A percentile compares a stretch with the other conserved stretches of the same genome.
Conservation (phyloP, 1,140 invertebrate species). For the Onthophagus taurus region DNA sequence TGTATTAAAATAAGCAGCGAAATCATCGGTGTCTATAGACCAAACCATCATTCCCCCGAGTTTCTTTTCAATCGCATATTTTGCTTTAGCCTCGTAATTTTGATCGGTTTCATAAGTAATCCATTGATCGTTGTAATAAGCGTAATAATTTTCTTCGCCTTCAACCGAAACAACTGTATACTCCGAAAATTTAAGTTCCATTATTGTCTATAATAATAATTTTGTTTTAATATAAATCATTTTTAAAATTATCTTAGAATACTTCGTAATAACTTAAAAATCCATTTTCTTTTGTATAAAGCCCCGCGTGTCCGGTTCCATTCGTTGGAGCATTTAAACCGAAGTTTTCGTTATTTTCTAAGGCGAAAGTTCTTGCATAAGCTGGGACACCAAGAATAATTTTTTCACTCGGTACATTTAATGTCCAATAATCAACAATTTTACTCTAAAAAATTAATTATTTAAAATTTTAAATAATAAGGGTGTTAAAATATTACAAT, state of each 20-base stretch:
- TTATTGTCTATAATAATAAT: background rate
- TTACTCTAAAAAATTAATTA: background rate
- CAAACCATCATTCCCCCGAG: conserved; percentile 6
- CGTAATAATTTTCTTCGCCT: conserved; percentile 1
- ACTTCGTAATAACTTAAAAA: conserved; percentile 56
- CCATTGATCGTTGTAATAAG: conserved; percentile 3
- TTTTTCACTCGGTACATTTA: conserved; percentile 39
- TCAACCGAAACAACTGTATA: background rate
- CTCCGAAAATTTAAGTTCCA: background rate
- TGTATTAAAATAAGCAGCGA: background rate
- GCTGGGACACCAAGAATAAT: conserved; percentile 51
- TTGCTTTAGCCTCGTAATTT: background rate
- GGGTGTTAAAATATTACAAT: background rate
- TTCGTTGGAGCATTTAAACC: conserved; percentile 33
- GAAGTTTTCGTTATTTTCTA: conserved; percentile 39
- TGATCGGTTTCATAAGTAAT: conserved; percentile 2
- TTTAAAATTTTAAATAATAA: background rate
- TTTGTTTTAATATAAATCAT: background rate
- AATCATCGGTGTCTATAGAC: conserved; percentile 13
- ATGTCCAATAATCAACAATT: conserved; percentile 3
- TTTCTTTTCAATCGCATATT: conserved; percentile 8
- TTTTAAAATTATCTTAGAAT: too few relatives aligned
- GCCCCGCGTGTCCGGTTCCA: conserved; percentile 45
- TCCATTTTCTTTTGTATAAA: conserved; percentile 55
- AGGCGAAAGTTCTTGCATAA: conserved; percentile 52